Conservation (phyloP, 2,888 invertebrate genomes). For the Gastracanthus pulcherrimus region DNA sequence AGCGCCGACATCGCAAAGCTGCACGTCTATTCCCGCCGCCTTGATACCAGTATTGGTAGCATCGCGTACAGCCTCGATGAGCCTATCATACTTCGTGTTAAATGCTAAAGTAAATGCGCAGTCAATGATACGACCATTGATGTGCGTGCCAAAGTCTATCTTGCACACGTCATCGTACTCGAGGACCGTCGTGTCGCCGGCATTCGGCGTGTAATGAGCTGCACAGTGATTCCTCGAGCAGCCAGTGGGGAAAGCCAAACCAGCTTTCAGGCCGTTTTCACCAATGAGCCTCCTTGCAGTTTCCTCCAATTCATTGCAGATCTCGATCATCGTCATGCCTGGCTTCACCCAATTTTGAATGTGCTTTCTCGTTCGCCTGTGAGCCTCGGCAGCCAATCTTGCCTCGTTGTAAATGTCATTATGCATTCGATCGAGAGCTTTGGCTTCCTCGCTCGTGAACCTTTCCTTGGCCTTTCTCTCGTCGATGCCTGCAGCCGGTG, state of each 20-base stretch:
- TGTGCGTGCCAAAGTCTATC: slow-evolving; percentile 99
- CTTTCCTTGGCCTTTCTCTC: slow-evolving; percentile 92
- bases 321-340: slow-evolving; percentile 99
- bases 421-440: slow-evolving; percentile 93
- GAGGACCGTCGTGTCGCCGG: slow-evolving; percentile 96
- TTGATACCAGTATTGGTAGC: slow-evolving; percentile 99
- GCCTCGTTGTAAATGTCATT: slow-evolving; percentile 97
- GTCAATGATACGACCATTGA: slow-evolving; percentile 98
- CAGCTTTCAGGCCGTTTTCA: slow-evolving; percentile 97
- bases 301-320: slow-evolving; percentile 96
- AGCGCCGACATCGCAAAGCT: slow-evolving; percentile 97
- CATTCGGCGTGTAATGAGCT: slow-evolving; percentile 99
- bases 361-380: slow-evolving; percentile 94
- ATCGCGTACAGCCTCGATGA: slow-evolving; percentile 96
- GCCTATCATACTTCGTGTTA: slow-evolving; percentile 96
- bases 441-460: slow-evolving; percentile 91
- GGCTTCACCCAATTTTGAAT: slow-evolving; percentile 96
- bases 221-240: slow-evolving; percentile 99
- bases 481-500: slow-evolving; percentile 84
- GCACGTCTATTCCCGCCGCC: slow-evolving; percentile 97
- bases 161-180: slow-evolving; percentile 98
- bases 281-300: slow-evolving; percentile 94
- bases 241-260: slow-evolving; percentile 97
- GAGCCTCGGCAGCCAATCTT: slow-evolving; percentile 97
- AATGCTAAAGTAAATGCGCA: slow-evolving; percentile 99